A percentile compares a stretch with the other conserved stretches of the same genome.
Conservation (phyloP, 2,113 vertebrate species). For the Cyphomyrus plagiostoma region DNA sequence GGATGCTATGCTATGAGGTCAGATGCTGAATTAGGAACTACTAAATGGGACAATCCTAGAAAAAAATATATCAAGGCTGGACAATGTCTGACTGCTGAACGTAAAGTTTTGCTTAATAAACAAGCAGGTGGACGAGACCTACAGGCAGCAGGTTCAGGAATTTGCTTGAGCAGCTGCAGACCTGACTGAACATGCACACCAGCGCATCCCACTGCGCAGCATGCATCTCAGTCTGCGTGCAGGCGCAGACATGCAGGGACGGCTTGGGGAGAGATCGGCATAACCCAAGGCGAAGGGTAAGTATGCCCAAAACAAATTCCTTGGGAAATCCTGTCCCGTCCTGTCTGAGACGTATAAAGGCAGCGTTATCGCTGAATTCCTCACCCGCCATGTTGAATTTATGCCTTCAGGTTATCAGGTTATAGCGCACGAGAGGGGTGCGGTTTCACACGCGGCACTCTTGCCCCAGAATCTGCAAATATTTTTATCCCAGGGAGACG, state of each 20-base stretch:
- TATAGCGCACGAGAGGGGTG: background rate
- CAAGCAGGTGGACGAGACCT: background rate
- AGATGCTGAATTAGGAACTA: background rate
- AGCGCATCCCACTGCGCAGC: background rate
- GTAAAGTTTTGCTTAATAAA: background rate
- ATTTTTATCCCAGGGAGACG: background rate
- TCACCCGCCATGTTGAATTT: background rate
- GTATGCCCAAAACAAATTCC: conserved; percentile 3
- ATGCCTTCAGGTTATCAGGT: background rate
- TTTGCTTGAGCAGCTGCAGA: background rate
- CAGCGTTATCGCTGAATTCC: background rate
- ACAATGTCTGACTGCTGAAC: background rate
- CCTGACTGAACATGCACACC: background rate
- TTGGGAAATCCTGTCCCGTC: conserved; percentile 11
- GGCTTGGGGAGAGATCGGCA: background rate
- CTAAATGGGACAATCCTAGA: background rate
- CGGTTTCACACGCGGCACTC: background rate
- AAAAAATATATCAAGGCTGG: background rate
- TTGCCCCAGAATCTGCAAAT: background rate
- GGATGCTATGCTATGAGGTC: background rate
- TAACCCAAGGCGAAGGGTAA: background rate
- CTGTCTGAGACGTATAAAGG: background rate
- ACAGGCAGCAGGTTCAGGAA: background rate
- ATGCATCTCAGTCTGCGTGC: background rate
- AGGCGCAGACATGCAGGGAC: background rate